Evolutionary conservation across 2,797 vertebrate genomes (phyloP), one percentile per base, ranked within the genome.

Genomic region (Acrossocheilus wenchowensis): DNA sequence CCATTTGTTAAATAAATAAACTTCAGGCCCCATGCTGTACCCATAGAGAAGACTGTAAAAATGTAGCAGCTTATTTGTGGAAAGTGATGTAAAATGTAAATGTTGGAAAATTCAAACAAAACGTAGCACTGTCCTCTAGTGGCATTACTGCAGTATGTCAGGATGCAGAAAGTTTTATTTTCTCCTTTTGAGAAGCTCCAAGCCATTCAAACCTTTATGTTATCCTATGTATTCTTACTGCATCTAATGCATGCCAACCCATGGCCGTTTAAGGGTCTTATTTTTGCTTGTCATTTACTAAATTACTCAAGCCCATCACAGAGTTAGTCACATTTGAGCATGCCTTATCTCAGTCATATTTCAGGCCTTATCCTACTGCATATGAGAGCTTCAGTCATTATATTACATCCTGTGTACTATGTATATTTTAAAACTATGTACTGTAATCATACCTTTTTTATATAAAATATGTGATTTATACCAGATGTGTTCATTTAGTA

Each of bases 91-190:
- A 17, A 80, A n/a, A 68, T 43, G 8, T 41, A 50, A 60, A 57
- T 19, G 2, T 68, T 17, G 34, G 48, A 19, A 21, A 23, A 11
- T 84, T 41, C 45, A 71, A 69, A 50, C 6, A 10, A 81, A 43
- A 17, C 19, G 41, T n/a, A 60, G 39, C 60, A 84, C 72, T 82
- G 87, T 62, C 87, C 60, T 73, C 87, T 82, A 60, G 78, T 54
- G 89, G 45, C 34, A 8, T 2, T 26, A 57, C 48, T 21, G 17
- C 21, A 74, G 34, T 57, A 39, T 48, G 1, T 19, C 50, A 14
- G 1, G 17, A 81, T 50, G 19, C 45, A 72, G 10, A 72, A 41
- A 5, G 2, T 17, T 52, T 54, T 50, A 15, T 78, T 79, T 79
- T 19, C 14, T 39, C 8, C 8, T 4, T 30, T 71, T 72, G 30